A percentile compares a stretch with the other conserved stretches of the same genome.
phyloP scores from a whole-genome alignment of 2,888 invertebrate species.

The Watsonalla binaria region DNA sequence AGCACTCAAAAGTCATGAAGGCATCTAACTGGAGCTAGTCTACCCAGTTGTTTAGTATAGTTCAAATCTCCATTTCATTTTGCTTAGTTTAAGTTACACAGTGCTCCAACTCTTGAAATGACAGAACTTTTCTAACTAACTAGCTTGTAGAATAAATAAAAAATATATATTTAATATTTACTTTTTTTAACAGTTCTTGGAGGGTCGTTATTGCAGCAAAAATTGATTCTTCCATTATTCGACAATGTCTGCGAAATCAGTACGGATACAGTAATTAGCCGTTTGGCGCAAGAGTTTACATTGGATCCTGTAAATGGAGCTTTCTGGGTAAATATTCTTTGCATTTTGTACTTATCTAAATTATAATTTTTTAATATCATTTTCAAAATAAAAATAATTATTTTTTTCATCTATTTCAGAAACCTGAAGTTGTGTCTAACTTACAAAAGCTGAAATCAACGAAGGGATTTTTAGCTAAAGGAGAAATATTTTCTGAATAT shows the following conservation, averaged over 20 bases:
- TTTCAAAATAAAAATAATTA: not conserved
- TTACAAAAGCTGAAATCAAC: constrained; percentile 38
- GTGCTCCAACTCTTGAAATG: too few relatives aligned
- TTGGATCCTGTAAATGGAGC: constrained; percentile 39
- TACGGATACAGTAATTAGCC: constrained; percentile 33
- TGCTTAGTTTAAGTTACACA: too few relatives aligned
- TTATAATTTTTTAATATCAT: too few relatives aligned
- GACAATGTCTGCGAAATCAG: constrained; percentile 67
- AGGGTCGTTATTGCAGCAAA: constrained; percentile 58
- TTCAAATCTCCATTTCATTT: too few relatives aligned
- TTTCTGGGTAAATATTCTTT: constrained; percentile 44
- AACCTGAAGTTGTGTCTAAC: constrained; percentile 41
- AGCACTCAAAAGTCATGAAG: too few relatives aligned
- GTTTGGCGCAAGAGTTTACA: constrained; percentile 47
- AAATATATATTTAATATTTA: constrained; percentile 2
- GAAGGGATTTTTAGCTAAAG: constrained; percentile 50
- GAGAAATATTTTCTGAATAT: constrained; percentile 62
- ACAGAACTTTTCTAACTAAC: too few relatives aligned
- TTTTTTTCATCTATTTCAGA: constrained; percentile 39
- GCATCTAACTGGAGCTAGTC: too few relatives aligned
- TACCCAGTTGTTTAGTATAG: too few relatives aligned
- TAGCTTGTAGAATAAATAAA: too few relatives aligned
- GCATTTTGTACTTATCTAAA: not conserved
- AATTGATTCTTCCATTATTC: constrained; percentile 54
- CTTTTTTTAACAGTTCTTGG: constrained; percentile 35